Conservation (phyloP, 2,113 vertebrate genomes). For the Nothobranchius furzeri region DNA sequence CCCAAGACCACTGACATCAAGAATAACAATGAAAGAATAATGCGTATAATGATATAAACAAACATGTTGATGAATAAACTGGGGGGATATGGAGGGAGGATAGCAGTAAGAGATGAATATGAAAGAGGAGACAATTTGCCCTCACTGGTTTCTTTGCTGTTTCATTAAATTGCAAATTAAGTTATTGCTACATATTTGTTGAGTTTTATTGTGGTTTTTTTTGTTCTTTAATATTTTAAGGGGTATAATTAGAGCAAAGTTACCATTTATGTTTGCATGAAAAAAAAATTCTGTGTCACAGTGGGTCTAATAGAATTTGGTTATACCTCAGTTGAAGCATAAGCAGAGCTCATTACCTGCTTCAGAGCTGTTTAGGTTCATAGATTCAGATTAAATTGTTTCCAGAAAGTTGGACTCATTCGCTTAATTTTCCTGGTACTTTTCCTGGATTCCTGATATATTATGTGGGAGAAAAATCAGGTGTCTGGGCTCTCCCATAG, state of each 20-base stretch:
- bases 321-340: background rate
- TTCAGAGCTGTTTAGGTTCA: background rate
- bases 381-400: background rate
- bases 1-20: constrained; percentile 23
- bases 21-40: constrained; percentile 52
- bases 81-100: constrained; percentile 2
- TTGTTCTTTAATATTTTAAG: background rate
- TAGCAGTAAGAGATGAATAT: constrained; percentile 73
- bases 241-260: background rate
- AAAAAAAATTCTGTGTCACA: background rate
- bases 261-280: background rate
- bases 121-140: constrained; percentile 69
- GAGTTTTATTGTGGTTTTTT: constrained; percentile 3
- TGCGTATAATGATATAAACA: constrained; percentile 43
- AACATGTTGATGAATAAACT: constrained; percentile 37
- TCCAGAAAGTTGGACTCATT: background rate
- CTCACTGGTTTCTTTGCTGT: constrained; percentile 61
- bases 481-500: no score
- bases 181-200: constrained; percentile 6
- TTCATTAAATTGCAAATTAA: constrained; percentile 70
- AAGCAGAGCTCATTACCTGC: background rate
- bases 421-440: background rate
- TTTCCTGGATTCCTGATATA: background rate
- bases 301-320: background rate
- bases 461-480: background rate